These are phyloP conservation scores for Galeruca laticollis DNA, from an alignment of 2,888 invertebrate genomes.

Conservation along the genomic window DNA sequence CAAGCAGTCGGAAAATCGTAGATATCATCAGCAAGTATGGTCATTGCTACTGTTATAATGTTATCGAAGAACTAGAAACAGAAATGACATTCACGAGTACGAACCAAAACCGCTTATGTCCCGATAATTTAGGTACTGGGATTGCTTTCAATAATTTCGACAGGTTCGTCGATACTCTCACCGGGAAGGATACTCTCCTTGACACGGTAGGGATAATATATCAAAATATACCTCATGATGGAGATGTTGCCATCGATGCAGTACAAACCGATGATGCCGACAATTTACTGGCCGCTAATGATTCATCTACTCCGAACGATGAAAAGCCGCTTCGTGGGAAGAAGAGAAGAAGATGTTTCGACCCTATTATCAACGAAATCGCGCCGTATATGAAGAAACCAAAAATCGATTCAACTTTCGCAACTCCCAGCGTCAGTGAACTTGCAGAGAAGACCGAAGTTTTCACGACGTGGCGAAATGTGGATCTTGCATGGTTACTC, in stretches of 20 bases:
- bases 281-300: no score
- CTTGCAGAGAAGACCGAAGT: neutral
- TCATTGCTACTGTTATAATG: neutral
- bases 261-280: conserved; percentile 4
- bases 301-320: neutral
- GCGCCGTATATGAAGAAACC: conserved; percentile 8
- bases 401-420: conserved; percentile 28
- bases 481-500: neutral
- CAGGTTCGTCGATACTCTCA: conserved; percentile 35
- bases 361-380: conserved; percentile 27
- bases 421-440: conserved; percentile 24
- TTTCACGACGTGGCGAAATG: neutral
- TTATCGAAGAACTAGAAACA: neutral
- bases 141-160: conserved; percentile 38
- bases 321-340: neutral
- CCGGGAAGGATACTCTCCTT: conserved; percentile 36
- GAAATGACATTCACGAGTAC: neutral
- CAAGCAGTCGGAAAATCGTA: neutral
- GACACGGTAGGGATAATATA: conserved; percentile 40
- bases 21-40: neutral
- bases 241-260: conserved; percentile 2
- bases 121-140: conserved; percentile 26
- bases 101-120: neutral
- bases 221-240: conserved; percentile 34
- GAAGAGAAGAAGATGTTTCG: conserved; percentile 13